These are phyloP conservation scores for Cryptotis parvus DNA, from an alignment of 2,113 vertebrate species.

Conservation along the genomic window DNA sequence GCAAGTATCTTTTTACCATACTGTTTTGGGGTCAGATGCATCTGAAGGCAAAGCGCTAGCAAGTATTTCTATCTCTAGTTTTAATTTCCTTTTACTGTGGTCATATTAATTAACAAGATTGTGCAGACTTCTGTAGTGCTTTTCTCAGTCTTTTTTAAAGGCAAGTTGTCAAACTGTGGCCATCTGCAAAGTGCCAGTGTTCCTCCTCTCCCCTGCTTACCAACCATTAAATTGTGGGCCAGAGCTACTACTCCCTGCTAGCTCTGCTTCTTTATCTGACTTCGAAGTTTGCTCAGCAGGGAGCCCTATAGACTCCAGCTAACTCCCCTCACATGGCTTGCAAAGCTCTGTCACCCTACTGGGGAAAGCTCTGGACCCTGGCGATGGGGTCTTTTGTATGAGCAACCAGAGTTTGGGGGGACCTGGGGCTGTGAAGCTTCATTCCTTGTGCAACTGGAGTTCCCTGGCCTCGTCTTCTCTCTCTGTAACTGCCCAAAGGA, in stretches of 20 bases:
- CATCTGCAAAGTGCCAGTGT: too few relatives aligned
- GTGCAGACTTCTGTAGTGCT: too few relatives aligned
- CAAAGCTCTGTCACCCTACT: neutral
- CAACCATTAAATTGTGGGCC: too few relatives aligned
- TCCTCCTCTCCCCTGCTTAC: too few relatives aligned
- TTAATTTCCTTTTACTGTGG: too few relatives aligned
- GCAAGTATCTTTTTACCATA: too few relatives aligned
- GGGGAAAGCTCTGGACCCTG: neutral
- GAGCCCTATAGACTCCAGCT: neutral
- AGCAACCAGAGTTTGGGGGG: neutral
- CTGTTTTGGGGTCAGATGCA: too few relatives aligned
- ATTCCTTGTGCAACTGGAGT: neutral
- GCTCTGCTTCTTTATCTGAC: neutral
- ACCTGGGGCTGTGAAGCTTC: slow-evolving; percentile 1
- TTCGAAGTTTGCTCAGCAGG: neutral
- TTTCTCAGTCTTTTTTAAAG: too few relatives aligned
- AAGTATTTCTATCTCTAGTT: too few relatives aligned
- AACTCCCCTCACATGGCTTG: neutral
- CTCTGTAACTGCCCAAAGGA: neutral
- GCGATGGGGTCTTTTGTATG: neutral
- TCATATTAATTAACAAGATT: too few relatives aligned
- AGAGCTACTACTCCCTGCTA: too few relatives aligned
- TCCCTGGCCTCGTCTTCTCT: neutral
- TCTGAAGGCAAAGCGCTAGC: neutral
- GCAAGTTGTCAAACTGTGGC: too few relatives aligned